Evolutionary conservation across 1,140 invertebrate species (phyloP).

Genomic region (Lepidotrigona ventralis): DNA sequence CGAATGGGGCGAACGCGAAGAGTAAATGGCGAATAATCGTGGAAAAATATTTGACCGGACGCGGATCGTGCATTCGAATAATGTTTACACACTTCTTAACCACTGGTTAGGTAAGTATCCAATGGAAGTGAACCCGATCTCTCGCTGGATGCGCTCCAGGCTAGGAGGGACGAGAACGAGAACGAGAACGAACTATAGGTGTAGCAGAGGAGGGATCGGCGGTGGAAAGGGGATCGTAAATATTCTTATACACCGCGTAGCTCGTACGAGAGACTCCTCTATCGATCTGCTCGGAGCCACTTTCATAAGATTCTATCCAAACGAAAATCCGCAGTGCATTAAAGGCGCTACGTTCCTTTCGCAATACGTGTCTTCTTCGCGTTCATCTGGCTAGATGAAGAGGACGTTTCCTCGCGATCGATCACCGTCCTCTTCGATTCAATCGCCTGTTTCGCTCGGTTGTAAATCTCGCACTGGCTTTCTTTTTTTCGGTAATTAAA

Average conservation of each 20-base stretch:
- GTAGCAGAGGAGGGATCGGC: neutral
- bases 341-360: neutral
- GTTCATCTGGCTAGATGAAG: neutral
- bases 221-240: conserved; percentile 42
- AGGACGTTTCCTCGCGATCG: conserved; percentile 16
- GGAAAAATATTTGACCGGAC: conserved; percentile 18
- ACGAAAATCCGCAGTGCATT: conserved; percentile 45
- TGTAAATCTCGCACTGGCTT: neutral
- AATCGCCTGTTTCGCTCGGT: neutral
- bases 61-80: conserved; percentile 3
- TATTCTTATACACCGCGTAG: conserved; percentile 52
- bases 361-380: conserved; percentile 1
- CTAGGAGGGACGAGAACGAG: conserved; percentile 10
- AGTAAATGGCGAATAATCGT: conserved; percentile 22
- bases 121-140: conserved; percentile 47
- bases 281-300: conserved; percentile 53
- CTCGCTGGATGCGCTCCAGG: conserved; percentile 44
- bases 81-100: conserved; percentile 35
- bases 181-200: no score
- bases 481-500: neutral
- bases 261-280: conserved; percentile 43
- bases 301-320: conserved; percentile 57
- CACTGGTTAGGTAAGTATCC: conserved; percentile 38
- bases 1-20: neutral
- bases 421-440: neutral